Base-by-base conservation (phyloP, 2,888 invertebrate species). In the Brenthis daphne region DNA sequence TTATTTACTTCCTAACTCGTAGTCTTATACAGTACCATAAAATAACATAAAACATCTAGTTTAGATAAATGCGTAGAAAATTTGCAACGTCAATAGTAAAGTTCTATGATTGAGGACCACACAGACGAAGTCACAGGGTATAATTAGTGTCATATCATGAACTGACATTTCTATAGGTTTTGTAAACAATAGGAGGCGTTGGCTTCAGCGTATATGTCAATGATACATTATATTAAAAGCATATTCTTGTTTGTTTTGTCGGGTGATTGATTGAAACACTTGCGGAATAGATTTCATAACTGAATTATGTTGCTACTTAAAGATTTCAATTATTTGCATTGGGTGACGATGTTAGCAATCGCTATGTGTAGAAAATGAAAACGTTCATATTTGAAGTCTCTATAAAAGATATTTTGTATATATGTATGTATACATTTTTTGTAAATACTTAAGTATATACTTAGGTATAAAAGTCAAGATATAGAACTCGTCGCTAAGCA, bases 231-330 rank as follows among this genome's bases (percentile, higher is more conserved):
- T 60, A 67, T 70, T 82, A 79, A 82, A 80, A 81, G 80, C 81
- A 81, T 77, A 77, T 43, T 71, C 79, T 77, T 82, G 82, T 82
- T 76, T 73, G 72, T 72, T 76, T 73, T 71, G 72, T 72, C 64
- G 68, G 69, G 64, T 79, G 77, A 81, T 82, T 72, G 79, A 80
- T 81, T 75, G 74, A 75, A 75, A 75, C 76, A 68, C 33, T 58
- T 57, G 57, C 48, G 48, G 54, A 55, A 20, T 55, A 37, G 61
- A 55, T 67, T 64, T 65, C 55, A 60, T 65, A 63, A 61, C 43
- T 64, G 24, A 57, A 63, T 53, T 8, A 33, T 53, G 51, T 37
- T 51, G 8, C 5, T 33, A 50, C 50, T 60, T 50, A 12, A n/a
- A 11, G 20, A 50, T 60, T 50, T 33, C 54, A 53, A 53, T 54